Conservation (phyloP, 2,113 vertebrate genomes). For the Coracopsis vasa region DNA sequence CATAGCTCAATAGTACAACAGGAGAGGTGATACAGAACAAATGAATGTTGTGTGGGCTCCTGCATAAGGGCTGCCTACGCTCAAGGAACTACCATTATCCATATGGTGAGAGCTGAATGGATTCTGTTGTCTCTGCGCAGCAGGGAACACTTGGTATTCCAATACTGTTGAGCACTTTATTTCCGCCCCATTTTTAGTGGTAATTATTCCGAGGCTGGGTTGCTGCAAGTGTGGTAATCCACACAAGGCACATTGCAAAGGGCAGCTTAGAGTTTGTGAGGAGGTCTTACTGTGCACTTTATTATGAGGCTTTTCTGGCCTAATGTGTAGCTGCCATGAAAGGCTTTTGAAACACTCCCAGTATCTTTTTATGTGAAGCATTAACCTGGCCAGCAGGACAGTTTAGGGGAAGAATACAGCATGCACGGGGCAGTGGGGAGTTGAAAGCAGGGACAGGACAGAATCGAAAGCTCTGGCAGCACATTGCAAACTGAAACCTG, state of each 20-base stretch:
- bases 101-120: slow-evolving; percentile 33
- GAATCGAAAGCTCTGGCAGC: neutral
- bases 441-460: neutral
- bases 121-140: slow-evolving; percentile 37
- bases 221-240: slow-evolving; percentile 45
- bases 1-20: neutral
- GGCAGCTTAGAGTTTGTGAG: slow-evolving; percentile 29
- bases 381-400: slow-evolving; percentile 33
- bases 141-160: slow-evolving; percentile 28
- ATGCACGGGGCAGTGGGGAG: neutral
- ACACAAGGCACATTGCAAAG: slow-evolving; percentile 24
- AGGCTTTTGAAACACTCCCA: slow-evolving; percentile 50
- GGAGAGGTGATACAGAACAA: neutral
- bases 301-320: slow-evolving; percentile 30
- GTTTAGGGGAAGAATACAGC: neutral
- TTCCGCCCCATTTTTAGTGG: slow-evolving; percentile 47
- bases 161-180: slow-evolving; percentile 43
- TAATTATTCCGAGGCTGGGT: slow-evolving; percentile 55
- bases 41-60: neutral
- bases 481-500: neutral
- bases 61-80: slow-evolving; percentile 42
- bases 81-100: slow-evolving; percentile 34
- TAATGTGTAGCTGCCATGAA: slow-evolving; percentile 36
- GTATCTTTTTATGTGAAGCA: slow-evolving; percentile 21
- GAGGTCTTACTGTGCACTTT: slow-evolving; percentile 8